These are phyloP conservation scores for Muntiacus muntjak DNA, from an alignment of 2,113 vertebrate genomes.

Conservation along the genomic window DNA sequence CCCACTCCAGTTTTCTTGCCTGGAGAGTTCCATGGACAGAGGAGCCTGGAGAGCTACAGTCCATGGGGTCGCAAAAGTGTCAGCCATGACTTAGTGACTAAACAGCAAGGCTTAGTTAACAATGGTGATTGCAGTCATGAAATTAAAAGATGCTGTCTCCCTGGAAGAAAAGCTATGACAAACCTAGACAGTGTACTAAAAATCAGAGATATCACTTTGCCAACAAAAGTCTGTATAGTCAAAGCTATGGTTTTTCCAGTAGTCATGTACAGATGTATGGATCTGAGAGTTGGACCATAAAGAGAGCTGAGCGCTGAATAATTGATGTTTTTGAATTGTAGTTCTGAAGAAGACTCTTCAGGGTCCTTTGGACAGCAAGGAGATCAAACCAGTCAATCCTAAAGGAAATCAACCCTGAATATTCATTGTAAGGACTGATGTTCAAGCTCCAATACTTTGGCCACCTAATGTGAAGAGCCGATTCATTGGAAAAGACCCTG, in stretches of 20 bases:
- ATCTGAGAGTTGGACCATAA: not conserved
- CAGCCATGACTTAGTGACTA: not conserved
- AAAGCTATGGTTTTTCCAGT: not conserved
- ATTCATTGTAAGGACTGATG: not conserved
- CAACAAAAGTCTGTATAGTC: not conserved
- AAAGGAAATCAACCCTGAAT: not conserved
- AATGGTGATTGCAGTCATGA: not conserved
- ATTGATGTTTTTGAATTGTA: not conserved
- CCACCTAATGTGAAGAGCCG: not conserved
- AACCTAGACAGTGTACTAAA: not conserved
- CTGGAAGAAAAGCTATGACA: not conserved
- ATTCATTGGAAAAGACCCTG: not conserved
- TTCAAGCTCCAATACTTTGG: not conserved
- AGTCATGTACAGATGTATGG: accelerated
- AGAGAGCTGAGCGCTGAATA: not conserved
- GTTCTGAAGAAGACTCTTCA: not conserved
- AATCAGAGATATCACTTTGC: not conserved
- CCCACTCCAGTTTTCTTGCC: not conserved
- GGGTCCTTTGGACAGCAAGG: not conserved
- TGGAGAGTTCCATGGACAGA: not conserved
- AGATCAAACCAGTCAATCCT: not conserved
- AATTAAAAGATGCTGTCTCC: not conserved
- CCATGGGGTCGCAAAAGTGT: not conserved
- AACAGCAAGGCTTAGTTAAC: not conserved
- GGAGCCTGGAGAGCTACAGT: not conserved